phyloP scores from a whole-genome alignment of 2,113 vertebrate genomes.

The Agapornis roseicollis region DNA sequence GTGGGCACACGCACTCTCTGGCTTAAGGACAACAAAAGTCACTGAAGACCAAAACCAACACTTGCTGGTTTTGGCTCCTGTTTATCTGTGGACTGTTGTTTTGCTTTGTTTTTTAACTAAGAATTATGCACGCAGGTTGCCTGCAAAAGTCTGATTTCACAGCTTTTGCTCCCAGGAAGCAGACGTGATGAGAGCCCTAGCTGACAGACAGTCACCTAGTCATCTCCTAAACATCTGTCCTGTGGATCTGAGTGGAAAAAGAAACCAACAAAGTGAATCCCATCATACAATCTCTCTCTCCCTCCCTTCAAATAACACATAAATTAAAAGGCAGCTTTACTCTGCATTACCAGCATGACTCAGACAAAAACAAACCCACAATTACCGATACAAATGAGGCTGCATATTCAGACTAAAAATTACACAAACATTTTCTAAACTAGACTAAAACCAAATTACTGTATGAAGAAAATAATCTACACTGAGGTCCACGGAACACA shows the following conservation, averaged over 20 bases:
- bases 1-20: background rate
- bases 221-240: background rate
- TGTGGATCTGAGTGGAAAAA: background rate
- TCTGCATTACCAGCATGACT: background rate
- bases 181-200: background rate
- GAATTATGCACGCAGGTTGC: background rate
- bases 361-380: background rate
- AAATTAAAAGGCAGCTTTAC: conserved; percentile 3
- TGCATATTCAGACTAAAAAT: background rate
- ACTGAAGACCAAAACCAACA: background rate
- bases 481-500: background rate
- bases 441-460: background rate
- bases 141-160: background rate
- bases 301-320: background rate
- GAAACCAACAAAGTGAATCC: background rate
- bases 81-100: background rate
- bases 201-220: background rate
- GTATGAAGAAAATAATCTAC: background rate
- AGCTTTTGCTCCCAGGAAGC: conserved; percentile 5
- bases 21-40: background rate
- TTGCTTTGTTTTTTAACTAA: background rate
- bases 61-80: background rate
- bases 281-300: background rate
- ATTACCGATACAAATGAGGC: background rate
- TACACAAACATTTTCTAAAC: background rate